Conservation (phyloP, 2,113 vertebrate species). For the Phalacrocorax carbo region DNA sequence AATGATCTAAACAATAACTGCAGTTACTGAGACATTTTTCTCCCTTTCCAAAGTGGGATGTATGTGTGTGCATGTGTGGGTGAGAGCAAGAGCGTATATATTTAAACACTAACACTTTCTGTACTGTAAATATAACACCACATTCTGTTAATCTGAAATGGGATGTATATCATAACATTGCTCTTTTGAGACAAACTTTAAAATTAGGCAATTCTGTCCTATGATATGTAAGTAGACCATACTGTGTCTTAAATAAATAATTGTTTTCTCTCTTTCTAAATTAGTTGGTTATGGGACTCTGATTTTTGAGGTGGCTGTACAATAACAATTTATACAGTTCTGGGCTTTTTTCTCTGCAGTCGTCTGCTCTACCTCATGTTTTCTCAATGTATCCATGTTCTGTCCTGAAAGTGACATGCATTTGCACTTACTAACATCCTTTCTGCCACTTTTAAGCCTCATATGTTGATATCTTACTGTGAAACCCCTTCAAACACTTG, state of each 20-base stretch:
- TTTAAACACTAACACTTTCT: slow-evolving; percentile 48
- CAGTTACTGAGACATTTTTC: neutral
- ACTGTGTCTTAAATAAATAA: slow-evolving; percentile 76
- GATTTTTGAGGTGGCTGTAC: slow-evolving; percentile 62
- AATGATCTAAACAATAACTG: neutral
- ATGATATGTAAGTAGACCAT: slow-evolving; percentile 76
- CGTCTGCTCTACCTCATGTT: slow-evolving; percentile 53
- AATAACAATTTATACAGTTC: neutral
- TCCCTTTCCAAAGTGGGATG: slow-evolving; percentile 13
- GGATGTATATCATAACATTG: slow-evolving; percentile 73
- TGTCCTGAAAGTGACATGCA: slow-evolving; percentile 64
- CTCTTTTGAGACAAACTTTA: slow-evolving; percentile 71
- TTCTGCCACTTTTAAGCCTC: slow-evolving; percentile 28
- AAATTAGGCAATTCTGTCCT: slow-evolving; percentile 73
- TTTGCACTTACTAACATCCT: slow-evolving; percentile 68
- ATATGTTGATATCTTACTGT: slow-evolving; percentile 2
- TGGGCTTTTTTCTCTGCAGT: slow-evolving; percentile 20
- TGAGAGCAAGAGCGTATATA: slow-evolving; percentile 46
- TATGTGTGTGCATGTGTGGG: neutral
- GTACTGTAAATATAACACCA: slow-evolving; percentile 67
- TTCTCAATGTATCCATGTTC: slow-evolving; percentile 62
- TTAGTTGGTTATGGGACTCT: slow-evolving; percentile 70
- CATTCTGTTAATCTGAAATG: slow-evolving; percentile 72
- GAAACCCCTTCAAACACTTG: neutral
- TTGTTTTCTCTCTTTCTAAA: slow-evolving; percentile 74